phyloP scores from a whole-genome alignment of 1,140 invertebrate species.

The Brachionus calyciflorus region DNA sequence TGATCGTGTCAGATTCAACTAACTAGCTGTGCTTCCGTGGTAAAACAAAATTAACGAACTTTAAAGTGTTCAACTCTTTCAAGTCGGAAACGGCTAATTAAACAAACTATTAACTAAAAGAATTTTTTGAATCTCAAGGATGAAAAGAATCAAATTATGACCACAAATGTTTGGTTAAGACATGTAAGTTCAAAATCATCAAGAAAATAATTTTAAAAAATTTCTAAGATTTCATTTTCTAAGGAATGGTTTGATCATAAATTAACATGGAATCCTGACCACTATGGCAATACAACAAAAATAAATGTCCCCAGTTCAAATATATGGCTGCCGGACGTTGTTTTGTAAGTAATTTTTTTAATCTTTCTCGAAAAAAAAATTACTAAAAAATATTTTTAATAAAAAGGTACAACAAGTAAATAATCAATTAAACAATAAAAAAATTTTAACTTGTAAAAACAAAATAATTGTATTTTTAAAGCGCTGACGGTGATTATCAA shows the following conservation, averaged over 20 bases:
- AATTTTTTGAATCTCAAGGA: conserved; percentile 47
- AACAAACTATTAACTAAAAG: not conserved
- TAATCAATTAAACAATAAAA: not conserved
- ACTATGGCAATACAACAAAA: conserved; percentile 43
- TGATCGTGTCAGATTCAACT: too few relatives aligned
- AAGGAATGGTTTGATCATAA: conserved; percentile 49
- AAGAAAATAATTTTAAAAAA: not conserved
- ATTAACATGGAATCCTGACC: conserved; percentile 33
- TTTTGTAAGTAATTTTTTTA: conserved; percentile 59
- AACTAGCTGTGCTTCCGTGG: too few relatives aligned
- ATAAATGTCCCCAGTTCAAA: conserved; percentile 49
- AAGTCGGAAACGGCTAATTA: too few relatives aligned
- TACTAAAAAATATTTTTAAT: too few relatives aligned
- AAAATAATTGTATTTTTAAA: conserved; percentile 47
- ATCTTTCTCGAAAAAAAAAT: too few relatives aligned
- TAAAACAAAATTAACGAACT: too few relatives aligned
- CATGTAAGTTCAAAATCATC: conserved; percentile 46
- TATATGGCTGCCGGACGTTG: conserved; percentile 51
- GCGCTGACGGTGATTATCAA: conserved; percentile 65
- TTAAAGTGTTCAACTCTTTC: too few relatives aligned
- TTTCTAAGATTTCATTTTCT: not conserved
- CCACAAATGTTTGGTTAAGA: conserved; percentile 63
- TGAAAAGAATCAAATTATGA: conserved; percentile 62
- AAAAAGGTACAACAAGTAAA: conserved; percentile 45
- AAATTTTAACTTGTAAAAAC: not conserved